Evolutionary conservation across 2,113 vertebrate genomes (phyloP).

Genomic region (Rhegmatorhina hoffmannsi): DNA sequence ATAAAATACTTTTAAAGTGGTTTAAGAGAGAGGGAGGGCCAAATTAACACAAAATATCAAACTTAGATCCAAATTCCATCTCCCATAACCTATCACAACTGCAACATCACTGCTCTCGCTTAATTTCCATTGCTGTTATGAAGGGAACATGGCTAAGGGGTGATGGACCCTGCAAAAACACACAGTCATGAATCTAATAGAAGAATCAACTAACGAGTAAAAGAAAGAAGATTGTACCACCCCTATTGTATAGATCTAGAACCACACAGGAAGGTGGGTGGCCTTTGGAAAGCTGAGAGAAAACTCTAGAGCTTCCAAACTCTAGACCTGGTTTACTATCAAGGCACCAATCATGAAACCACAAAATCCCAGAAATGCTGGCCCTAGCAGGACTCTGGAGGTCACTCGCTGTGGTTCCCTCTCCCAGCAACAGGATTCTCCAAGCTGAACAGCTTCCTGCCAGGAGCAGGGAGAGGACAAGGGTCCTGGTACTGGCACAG

Average conservation of each 20-base stretch:
- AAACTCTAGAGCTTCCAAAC: background rate
- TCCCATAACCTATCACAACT: background rate
- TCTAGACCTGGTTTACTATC: background rate
- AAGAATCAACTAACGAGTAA: background rate
- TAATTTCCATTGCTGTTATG: background rate
- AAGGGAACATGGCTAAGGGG: background rate
- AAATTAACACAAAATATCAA: background rate
- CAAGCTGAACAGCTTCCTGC: background rate
- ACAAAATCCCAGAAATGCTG: background rate
- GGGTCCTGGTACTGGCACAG: rapidly evolving
- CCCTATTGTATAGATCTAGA: background rate
- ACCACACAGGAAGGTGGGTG: background rate
- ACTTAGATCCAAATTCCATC: background rate
- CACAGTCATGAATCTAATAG: background rate
- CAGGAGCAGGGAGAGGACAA: background rate
- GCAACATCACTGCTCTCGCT: background rate
- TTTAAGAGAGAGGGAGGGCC: background rate
- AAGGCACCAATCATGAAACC: background rate
- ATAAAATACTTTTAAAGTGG: constrained; percentile 15
- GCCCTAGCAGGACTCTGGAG: background rate
- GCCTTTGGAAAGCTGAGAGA: background rate
- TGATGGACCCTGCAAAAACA: background rate
- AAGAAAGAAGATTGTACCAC: background rate
- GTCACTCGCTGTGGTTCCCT: background rate
- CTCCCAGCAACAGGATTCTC: background rate